These are phyloP conservation scores for Volucella inflata DNA, from an alignment of 2,888 invertebrate genomes.

Conservation along the genomic window DNA sequence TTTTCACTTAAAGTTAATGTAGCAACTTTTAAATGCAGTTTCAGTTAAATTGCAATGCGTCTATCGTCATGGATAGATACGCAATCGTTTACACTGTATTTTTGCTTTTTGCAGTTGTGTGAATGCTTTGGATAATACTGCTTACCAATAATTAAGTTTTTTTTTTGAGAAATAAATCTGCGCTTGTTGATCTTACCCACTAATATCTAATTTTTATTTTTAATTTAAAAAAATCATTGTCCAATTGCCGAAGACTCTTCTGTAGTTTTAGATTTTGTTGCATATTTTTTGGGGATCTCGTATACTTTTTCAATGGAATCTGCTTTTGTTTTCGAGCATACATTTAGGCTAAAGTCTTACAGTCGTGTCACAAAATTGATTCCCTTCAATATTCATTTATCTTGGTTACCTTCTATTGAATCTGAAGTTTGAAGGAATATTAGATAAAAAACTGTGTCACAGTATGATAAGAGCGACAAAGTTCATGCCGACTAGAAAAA, in stretches of 20 bases:
- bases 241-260: background rate
- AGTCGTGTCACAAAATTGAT: background rate
- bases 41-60: too few relatives aligned
- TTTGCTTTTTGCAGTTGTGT: background rate
- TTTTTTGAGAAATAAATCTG: background rate
- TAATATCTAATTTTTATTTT: background rate
- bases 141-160: background rate
- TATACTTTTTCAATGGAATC: background rate
- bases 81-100: background rate
- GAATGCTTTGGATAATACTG: background rate
- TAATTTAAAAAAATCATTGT: background rate
- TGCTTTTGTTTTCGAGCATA: background rate
- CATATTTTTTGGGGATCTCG: background rate
- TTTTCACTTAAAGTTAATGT: constrained; percentile 76
- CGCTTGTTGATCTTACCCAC: background rate
- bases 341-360: background rate
- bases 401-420: too few relatives aligned
- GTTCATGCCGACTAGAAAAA: too few relatives aligned
- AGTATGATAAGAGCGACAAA: too few relatives aligned
- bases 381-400: background rate
- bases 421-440: too few relatives aligned
- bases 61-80: too few relatives aligned
- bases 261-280: background rate
- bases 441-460: too few relatives aligned
- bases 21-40: background rate